Conservation (phyloP, 2,113 vertebrate species). For the Salvelinus fontinalis region DNA sequence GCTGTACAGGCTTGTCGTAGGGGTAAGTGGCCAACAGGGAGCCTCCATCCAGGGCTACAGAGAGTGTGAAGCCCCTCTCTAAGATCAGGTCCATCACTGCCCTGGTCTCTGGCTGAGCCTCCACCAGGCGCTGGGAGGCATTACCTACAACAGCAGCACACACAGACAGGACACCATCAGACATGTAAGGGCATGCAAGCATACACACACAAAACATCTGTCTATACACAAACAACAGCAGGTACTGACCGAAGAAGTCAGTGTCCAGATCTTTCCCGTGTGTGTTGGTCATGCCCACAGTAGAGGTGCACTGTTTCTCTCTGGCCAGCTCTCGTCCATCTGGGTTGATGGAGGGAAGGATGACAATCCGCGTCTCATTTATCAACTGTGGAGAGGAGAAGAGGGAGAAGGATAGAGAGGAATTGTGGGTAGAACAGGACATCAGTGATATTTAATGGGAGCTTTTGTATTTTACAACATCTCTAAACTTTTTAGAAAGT, state of each 20-base stretch:
- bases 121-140: slow-evolving; percentile 74
- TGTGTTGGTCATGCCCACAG: slow-evolving; percentile 78
- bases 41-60: slow-evolving; percentile 92
- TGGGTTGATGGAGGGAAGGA: slow-evolving; percentile 93
- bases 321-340: slow-evolving; percentile 87
- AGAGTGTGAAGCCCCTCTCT: slow-evolving; percentile 86
- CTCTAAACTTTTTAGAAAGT: no score
- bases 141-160: slow-evolving; percentile 75
- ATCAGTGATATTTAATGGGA: background rate
- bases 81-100: slow-evolving; percentile 89
- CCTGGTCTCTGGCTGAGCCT: slow-evolving; percentile 86
- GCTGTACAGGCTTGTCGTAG: slow-evolving; percentile 89
- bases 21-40: slow-evolving; percentile 91
- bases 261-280: slow-evolving; percentile 88
- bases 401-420: background rate
- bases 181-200: background rate
- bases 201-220: background rate
- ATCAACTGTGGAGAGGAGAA: slow-evolving; percentile 77
- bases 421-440: background rate
- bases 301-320: slow-evolving; percentile 86
- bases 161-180: background rate
- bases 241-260: slow-evolving; percentile 88
- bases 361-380: slow-evolving; percentile 89
- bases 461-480: no score
- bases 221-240: background rate